Base-by-base conservation (phyloP, 2,888 invertebrate species). In the Limenitis camilla region DNA sequence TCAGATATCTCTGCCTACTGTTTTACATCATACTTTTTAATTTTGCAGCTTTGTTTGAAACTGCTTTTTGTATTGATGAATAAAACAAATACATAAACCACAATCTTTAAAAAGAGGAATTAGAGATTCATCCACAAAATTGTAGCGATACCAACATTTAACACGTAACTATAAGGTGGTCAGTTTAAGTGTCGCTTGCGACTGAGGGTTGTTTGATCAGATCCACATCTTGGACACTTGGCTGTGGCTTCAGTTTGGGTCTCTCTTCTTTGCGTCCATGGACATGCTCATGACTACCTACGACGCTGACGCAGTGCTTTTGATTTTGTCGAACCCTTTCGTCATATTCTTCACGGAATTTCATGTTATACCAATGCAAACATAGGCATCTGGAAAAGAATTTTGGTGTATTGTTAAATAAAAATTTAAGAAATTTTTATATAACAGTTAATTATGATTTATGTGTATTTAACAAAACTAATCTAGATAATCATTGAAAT, bases 361-460 rank as follows among this genome's bases (percentile, higher is more conserved):
- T 86, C 60, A 80, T 84, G 74, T 82, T 88, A 77, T 73, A 86
- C 84, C 90, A 91, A 68, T 91, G 91, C 60, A 93, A 89, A 72
- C 92, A 92, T 65, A 91, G 83, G 68, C 92, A 91, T 67, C 93
- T 89, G 77, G n/a, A n/a, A n/a, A n/a, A n/a, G n/a, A n/a, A n/a
- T n/a, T n/a, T n/a, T n/a, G n/a, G n/a, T n/a, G n/a, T n/a, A n/a
- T n/a, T n/a, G n/a, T n/a, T n/a, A n/a, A n/a, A n/a, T n/a, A n/a
- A n/a, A n/a, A n/a, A n/a, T n/a, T n/a, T n/a, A n/a, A n/a, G n/a
- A n/a, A n/a, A n/a, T n/a, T n/a, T n/a, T n/a, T n/a, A n/a, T n/a
- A n/a, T n/a, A n/a, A n/a, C n/a, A n/a, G n/a, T n/a, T n/a, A n/a
- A n/a, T n/a, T n/a, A n/a, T n/a, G n/a, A n/a, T n/a, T n/a, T n/a